These are phyloP conservation scores for Drosophila fuyamai DNA, from an alignment of 1,140 invertebrate species.

Conservation along the genomic window DNA sequence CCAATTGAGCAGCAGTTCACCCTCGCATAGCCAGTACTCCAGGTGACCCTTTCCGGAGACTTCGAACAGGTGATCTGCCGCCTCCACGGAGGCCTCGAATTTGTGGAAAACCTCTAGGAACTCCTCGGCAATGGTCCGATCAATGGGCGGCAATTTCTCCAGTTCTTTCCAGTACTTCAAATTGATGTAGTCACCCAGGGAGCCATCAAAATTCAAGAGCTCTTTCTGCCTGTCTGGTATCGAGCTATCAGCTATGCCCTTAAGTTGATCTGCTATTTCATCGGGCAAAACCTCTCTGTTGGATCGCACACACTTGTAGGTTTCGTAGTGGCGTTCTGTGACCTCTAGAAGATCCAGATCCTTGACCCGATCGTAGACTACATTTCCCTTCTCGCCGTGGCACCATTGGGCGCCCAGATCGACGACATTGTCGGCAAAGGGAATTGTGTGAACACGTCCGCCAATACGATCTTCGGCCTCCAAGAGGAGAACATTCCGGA, in stretches of 20 bases:
- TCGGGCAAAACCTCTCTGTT: slow-evolving; percentile 78
- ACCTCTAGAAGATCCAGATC: slow-evolving; percentile 86
- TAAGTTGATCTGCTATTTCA: slow-evolving; percentile 53
- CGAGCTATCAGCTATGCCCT: slow-evolving; percentile 59
- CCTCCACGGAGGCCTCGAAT: slow-evolving; percentile 86
- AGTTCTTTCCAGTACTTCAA: slow-evolving; percentile 76
- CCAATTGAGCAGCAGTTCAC: slow-evolving; percentile 87
- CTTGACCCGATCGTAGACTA: slow-evolving; percentile 88
- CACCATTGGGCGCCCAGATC: slow-evolving; percentile 93
- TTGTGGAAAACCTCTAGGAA: slow-evolving; percentile 85
- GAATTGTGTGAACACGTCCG: slow-evolving; percentile 88
- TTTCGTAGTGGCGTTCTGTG: slow-evolving; percentile 59
- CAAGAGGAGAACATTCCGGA: slow-evolving; percentile 85
- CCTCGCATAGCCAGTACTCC: slow-evolving; percentile 87
- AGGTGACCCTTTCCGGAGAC: slow-evolving; percentile 86
- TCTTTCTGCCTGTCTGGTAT: slow-evolving; percentile 67
- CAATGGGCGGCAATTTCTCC: slow-evolving; percentile 49
- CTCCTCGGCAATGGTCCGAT: slow-evolving; percentile 75
- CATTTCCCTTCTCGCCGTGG: slow-evolving; percentile 91
- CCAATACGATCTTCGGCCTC: slow-evolving; percentile 91
- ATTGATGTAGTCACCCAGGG: slow-evolving; percentile 85
- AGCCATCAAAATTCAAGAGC: slow-evolving; percentile 68
- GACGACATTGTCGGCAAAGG: slow-evolving; percentile 87
- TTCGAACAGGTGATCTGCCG: slow-evolving; percentile 87
- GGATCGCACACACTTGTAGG: slow-evolving; percentile 78